Percentiles rank a stretch among this genome's conserved stretches.
phyloP scores from a whole-genome alignment of 1,140 invertebrate species.

The Trissolcus basalis region DNA sequence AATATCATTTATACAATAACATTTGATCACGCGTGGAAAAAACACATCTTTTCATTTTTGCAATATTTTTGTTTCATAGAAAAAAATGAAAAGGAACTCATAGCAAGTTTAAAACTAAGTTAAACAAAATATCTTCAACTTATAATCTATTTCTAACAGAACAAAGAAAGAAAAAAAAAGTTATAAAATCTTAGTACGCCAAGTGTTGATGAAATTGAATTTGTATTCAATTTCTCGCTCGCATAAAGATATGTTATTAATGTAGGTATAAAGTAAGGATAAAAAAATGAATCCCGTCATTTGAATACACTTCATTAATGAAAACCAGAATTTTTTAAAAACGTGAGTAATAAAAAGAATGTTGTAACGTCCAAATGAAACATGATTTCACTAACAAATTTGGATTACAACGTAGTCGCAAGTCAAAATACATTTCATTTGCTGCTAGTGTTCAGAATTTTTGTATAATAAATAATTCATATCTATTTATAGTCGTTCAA shows the following conservation, averaged over 20 bases:
- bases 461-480: background rate
- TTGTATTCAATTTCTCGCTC: background rate
- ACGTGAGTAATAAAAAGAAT: background rate
- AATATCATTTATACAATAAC: constrained; percentile 40
- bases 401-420: constrained; percentile 1
- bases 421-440: background rate
- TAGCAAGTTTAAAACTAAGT: background rate
- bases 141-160: constrained; percentile 24
- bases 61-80: constrained; percentile 7
- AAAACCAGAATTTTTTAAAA: background rate
- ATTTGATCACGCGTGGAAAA: constrained; percentile 34
- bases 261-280: background rate
- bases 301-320: background rate
- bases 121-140: constrained; percentile 13
- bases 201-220: background rate
- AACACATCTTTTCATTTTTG: constrained; percentile 26
- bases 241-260: background rate
- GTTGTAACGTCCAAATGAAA: constrained; percentile 4
- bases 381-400: constrained; percentile 7
- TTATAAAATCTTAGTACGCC: too few relatives aligned
- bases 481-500: constrained; percentile 1
- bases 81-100: constrained; percentile 24
- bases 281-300: too few relatives aligned
- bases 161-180: too few relatives aligned
- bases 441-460: background rate